Evolutionary conservation across 2,797 vertebrate genomes (phyloP).

Genomic region (Bradypodion ventrale): DNA sequence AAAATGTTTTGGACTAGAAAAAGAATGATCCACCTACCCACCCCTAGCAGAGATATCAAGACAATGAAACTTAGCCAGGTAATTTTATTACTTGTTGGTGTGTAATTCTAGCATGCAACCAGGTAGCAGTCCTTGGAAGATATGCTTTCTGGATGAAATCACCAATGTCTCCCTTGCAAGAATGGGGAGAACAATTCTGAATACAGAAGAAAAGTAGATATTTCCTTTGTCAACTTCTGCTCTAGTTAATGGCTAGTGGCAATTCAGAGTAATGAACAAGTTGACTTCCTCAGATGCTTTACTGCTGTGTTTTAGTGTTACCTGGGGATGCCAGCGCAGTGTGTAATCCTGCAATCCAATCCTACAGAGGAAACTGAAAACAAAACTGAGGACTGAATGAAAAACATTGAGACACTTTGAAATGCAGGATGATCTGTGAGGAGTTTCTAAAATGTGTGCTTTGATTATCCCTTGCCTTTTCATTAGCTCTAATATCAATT

Average conservation of each 20-base stretch:
- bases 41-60: neutral
- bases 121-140: neutral
- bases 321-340: neutral
- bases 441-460: neutral
- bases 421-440: neutral
- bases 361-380: neutral
- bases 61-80: neutral
- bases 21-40: neutral
- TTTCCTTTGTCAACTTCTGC: neutral
- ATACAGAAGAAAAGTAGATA: neutral
- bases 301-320: neutral
- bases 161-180: neutral
- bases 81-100: neutral
- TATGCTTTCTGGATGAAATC: neutral
- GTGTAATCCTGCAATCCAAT: neutral
- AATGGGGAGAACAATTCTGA: neutral
- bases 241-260: neutral
- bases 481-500: constrained; percentile 11
- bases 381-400: neutral
- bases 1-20: neutral
- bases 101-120: neutral
- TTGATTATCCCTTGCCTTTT: constrained; percentile 10
- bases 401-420: neutral
- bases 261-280: neutral
- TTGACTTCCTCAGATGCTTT: neutral